Evolutionary conservation across 2,797 vertebrate genomes (phyloP), one percentile per base, ranked within the genome.

Genomic region (Setipinna tenuifilis): DNA sequence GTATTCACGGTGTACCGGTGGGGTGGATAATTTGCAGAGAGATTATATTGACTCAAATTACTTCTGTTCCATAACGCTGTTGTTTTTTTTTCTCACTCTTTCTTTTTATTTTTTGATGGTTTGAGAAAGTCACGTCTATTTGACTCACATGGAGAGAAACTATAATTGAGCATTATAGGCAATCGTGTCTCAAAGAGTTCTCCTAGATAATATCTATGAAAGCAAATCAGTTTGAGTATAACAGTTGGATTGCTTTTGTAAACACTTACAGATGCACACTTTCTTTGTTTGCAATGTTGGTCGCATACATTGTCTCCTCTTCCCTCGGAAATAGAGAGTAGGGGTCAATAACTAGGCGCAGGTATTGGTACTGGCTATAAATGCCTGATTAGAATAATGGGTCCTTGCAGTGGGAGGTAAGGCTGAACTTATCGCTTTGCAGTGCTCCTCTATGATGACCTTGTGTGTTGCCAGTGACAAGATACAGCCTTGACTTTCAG

Each of bases 11-110:
- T 62, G 21, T 84, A 17, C 46, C 12, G 10, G 46, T 54, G n/a
- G 46, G 25, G 59, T 54, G 62, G 75, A 31, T 83, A 35, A 87
- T 88, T 82, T 44, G 81, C 50, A 83, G 81, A 6, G 50, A 78
- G 50, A 85, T 85, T 87, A 82, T 84, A 78, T 82, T 54, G 81
- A 80, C 83, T 85, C n/a, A 81, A 85, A 83, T 83, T 28, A 82
- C 59, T 75, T 82, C 68, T 23, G 71, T 82, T 85, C 35, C 14
- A 81, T 85, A 78, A 82, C 80, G 28, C 61, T 6, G 17, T 57
- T 58, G 28, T 58, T 87, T 57, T 82, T 44, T 80, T 83, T 82
- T 78, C 68, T 71, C 3, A 3, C 46, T 3, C 46, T 48, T 48
- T 48, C 46, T 48, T 25, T 28, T 12, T 9, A 0, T 68, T 71